Percentiles rank a stretch among this genome's conserved stretches.
phyloP scores from a whole-genome alignment of 2,113 vertebrate genomes.

The Lates calcarifer region DNA sequence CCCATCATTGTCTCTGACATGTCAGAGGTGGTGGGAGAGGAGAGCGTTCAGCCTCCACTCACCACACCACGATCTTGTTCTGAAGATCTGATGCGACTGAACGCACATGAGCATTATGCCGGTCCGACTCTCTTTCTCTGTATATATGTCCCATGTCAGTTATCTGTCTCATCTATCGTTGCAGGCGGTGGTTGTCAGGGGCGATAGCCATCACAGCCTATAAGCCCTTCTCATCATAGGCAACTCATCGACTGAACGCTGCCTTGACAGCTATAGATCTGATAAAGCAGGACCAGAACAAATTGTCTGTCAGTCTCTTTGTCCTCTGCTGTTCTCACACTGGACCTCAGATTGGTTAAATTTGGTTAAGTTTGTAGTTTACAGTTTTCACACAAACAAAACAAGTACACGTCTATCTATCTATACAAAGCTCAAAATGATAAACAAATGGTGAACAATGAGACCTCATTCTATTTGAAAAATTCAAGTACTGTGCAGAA shows the following conservation, averaged over 20 bases:
- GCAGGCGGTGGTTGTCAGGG: slow-evolving; percentile 61
- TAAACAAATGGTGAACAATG: too few relatives aligned
- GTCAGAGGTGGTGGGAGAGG: slow-evolving; percentile 38
- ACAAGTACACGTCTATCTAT: too few relatives aligned
- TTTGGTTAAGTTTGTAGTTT: too few relatives aligned
- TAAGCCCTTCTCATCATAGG: slow-evolving; percentile 56
- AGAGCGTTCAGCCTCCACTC: slow-evolving; percentile 1
- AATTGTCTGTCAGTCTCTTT: slow-evolving; percentile 63
- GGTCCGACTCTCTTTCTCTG: slow-evolving; percentile 6
- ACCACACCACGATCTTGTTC: slow-evolving; percentile 1
- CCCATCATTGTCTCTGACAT: slow-evolving; percentile 31
- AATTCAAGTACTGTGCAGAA: too few relatives aligned
- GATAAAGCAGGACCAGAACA: slow-evolving; percentile 59
- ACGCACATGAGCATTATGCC: not conserved
- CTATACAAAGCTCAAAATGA: too few relatives aligned
- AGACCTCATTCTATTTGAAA: too few relatives aligned
- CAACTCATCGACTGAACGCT: slow-evolving; percentile 36
- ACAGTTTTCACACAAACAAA: too few relatives aligned
- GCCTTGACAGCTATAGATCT: slow-evolving; percentile 54
- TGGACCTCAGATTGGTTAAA: not conserved
- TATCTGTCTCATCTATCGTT: slow-evolving; percentile 56
- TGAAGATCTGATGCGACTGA: slow-evolving; percentile 48
- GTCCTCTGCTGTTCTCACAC: slow-evolving; percentile 1
- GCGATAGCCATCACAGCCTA: slow-evolving; percentile 58
- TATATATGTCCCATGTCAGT: slow-evolving; percentile 59